Evolutionary conservation across 2,888 invertebrate genomes (phyloP).

Genomic region (Eupithecia exiguata): DNA sequence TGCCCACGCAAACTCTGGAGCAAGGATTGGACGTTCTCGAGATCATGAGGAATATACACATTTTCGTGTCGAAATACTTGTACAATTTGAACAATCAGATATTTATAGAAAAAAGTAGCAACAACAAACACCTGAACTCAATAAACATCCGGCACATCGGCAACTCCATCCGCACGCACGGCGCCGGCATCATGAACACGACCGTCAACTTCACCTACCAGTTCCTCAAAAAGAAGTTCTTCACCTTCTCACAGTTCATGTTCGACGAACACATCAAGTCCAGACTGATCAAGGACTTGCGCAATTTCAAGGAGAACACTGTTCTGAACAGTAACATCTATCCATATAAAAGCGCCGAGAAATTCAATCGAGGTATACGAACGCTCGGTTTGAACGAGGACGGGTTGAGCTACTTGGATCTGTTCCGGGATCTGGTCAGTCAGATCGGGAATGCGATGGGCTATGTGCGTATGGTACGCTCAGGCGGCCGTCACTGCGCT

Average conservation of each 20-base stretch:
- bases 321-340: conserved; percentile 87
- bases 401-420: conserved; percentile 94
- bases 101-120: conserved; percentile 95
- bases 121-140: conserved; percentile 96
- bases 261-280: conserved; percentile 99
- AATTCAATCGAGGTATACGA: conserved; percentile 95
- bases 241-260: conserved; percentile 97
- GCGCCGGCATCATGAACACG: conserved; percentile 97
- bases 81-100: conserved; percentile 99
- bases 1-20: conserved; percentile 98
- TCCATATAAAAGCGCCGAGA: conserved; percentile 95
- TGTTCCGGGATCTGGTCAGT: conserved; percentile 95
- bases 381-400: conserved; percentile 92
- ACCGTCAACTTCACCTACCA: conserved; percentile 97
- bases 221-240: conserved; percentile 96
- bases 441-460: conserved; percentile 99
- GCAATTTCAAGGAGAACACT: conserved; percentile 91
- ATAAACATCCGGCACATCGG: conserved; percentile 97
- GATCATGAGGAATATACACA: conserved; percentile 97
- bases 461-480: conserved; percentile 96
- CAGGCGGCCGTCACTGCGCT: conserved; percentile 96
- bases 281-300: conserved; percentile 93
- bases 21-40: conserved; percentile 98
- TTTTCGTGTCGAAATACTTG: conserved; percentile 95
- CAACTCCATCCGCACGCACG: conserved; percentile 98